Evolutionary conservation across 92 coral and sea anemone species (phyloP), one percentile per base, ranked within the genome.

Genomic region (Epizoanthus rinbou): DNA sequence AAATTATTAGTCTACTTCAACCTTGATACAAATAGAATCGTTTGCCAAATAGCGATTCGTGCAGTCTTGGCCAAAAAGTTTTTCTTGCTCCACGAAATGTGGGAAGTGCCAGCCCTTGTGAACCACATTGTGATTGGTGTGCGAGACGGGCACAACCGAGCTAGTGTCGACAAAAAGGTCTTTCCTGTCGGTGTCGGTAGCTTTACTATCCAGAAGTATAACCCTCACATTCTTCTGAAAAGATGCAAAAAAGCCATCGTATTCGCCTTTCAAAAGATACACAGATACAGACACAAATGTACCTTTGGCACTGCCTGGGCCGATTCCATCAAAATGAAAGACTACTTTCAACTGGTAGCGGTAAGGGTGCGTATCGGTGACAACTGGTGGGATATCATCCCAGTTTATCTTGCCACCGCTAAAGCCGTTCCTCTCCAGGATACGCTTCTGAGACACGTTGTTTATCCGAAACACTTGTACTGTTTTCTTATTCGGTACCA

Each of bases 401-500:
- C 22, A 19, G 33, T 50, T 50, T 23, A 35, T 64, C 17, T 64
- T 23, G 17, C 0, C 23, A 64, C 18, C 2, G 39, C 1, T 25
- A 25, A 25, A 19, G 5, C 35, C 17, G 11, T 25, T 67, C 39
- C 39, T 41, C 28, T 67, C 47, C 3, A 28, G 73, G 50, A 67
- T 67, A 2, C 6, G 18, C 4, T 67, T 67, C 18, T 11, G n/a
- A 16, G 73, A 67, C 73, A 67, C 47, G 18, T 57, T 75, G 39
- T 25, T 75, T 50, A 9, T 31, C 39, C 17, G 35, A 41, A 33
- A 33, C 15, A 67, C 39, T 21, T 67, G 73, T 15, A 67, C 43
- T 33, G 73, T 67, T 67, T 19, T 67, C 21, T 63, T 62, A 22
- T 43, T 78, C 45, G 82, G 24, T 8, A 28, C 28, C 8, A 78